These are phyloP conservation scores for Phymastichus coffea DNA, from an alignment of 1,140 invertebrate genomes.

Conservation along the genomic window DNA sequence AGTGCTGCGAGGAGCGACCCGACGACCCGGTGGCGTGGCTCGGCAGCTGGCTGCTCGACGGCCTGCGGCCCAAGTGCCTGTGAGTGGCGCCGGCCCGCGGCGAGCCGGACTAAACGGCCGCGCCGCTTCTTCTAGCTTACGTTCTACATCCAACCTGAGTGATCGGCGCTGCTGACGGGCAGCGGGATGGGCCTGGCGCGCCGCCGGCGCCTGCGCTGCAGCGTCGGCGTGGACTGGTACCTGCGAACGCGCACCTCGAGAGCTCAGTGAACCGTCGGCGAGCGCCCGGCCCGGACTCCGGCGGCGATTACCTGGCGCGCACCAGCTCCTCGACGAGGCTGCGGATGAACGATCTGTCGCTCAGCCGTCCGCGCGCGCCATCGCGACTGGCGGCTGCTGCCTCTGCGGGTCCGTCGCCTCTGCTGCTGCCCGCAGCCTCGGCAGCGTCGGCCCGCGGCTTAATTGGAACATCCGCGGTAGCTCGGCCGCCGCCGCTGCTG, in stretches of 20 bases:
- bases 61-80: slow-evolving; percentile 59
- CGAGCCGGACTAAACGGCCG: neutral
- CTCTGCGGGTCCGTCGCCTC: neutral
- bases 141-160: slow-evolving; percentile 24
- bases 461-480: slow-evolving; percentile 24
- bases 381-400: neutral
- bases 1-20: slow-evolving; percentile 67
- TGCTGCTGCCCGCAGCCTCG: slow-evolving; percentile 6
- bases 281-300: neutral
- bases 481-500: no score
- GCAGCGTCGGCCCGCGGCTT: neutral
- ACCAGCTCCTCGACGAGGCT: slow-evolving; percentile 14
- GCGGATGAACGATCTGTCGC: neutral
- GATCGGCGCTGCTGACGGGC: slow-evolving; percentile 1
- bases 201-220: neutral
- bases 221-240: slow-evolving; percentile 1
- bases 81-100: neutral
- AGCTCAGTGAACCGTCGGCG: neutral
- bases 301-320: neutral
- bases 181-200: neutral
- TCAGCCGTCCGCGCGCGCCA: neutral
- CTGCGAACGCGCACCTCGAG: neutral
- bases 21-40: slow-evolving; percentile 75
- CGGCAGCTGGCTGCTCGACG: slow-evolving; percentile 72
- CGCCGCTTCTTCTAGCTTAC: slow-evolving; percentile 10